Percentiles rank a stretch among this genome's conserved stretches.
Evolutionary conservation across 2,113 vertebrate species (phyloP).

Genomic region (Athene noctua): DNA sequence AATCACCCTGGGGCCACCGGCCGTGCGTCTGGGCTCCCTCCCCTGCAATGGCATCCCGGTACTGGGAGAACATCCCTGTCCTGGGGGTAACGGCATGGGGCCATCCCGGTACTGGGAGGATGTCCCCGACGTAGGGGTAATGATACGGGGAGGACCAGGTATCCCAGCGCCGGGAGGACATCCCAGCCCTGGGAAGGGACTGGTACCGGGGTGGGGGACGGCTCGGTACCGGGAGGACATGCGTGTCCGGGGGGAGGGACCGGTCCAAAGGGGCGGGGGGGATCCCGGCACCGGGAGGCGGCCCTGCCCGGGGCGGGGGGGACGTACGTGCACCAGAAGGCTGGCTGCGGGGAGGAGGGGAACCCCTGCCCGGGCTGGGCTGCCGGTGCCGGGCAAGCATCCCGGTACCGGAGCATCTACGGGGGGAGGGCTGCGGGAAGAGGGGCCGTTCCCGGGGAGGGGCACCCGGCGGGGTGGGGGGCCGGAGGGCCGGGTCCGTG

Average conservation of each 20-base stretch:
- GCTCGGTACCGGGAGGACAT: neutral
- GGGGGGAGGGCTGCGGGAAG: no score
- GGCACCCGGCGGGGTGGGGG: neutral
- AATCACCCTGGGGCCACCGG: fast-evolving
- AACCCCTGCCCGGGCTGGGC: neutral
- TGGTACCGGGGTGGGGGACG: neutral
- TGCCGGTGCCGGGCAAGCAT: neutral
- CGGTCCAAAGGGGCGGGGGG: neutral
- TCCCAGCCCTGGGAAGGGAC: neutral
- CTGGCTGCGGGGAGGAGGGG: neutral
- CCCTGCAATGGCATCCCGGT: no score
- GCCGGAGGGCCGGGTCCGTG: neutral
- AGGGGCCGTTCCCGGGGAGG: neutral
- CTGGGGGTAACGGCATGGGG: no score
- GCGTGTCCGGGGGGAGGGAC: neutral
- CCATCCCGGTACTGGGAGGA: neutral
- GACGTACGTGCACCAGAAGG: neutral
- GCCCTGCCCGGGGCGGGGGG: neutral
- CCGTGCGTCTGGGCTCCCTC: neutral
- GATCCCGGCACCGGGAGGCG: neutral
- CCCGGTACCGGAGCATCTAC: neutral
- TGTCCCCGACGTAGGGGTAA: no score
- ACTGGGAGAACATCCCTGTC: neutral
- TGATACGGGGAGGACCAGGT: neutral
- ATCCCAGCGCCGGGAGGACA: neutral